These are phyloP conservation scores for Tuberolachnus salignus DNA, from an alignment of 2,888 invertebrate species.

Conservation along the genomic window DNA sequence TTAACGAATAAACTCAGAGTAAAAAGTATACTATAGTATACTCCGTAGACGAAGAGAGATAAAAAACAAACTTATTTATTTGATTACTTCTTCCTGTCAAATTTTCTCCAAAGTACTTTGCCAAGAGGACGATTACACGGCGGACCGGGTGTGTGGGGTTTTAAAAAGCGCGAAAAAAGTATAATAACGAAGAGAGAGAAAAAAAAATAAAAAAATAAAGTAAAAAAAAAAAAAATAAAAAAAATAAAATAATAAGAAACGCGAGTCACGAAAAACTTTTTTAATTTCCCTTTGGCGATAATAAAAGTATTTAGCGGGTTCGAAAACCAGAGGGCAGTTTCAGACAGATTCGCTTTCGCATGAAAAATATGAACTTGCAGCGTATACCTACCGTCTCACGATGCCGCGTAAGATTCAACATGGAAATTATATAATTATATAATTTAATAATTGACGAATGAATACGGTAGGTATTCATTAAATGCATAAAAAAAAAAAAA, in stretches of 20 bases:
- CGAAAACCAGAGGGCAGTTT: slow-evolving; percentile 45
- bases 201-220: slow-evolving; percentile 13
- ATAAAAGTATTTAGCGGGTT: slow-evolving; percentile 50
- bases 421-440: neutral
- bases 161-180: slow-evolving; percentile 51
- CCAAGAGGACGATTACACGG: slow-evolving; percentile 51
- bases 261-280: slow-evolving; percentile 48
- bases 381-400: neutral
- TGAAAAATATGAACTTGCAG: neutral
- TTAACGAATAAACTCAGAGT: slow-evolving; percentile 48
- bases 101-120: slow-evolving; percentile 49
- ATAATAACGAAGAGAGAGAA: slow-evolving; percentile 15
- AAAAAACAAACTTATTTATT: slow-evolving; percentile 55
- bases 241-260: slow-evolving; percentile 42
- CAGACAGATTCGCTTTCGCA: neutral
- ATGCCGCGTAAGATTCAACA: neutral
- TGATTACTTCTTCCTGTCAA: slow-evolving; percentile 56
- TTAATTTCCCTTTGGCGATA: slow-evolving; percentile 49
- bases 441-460: slow-evolving; percentile 1
- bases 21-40: slow-evolving; percentile 39
- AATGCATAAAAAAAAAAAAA: neutral
- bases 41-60: slow-evolving; percentile 41
- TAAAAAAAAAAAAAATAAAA: slow-evolving; percentile 3
- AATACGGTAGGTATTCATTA: neutral
- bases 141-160: slow-evolving; percentile 25